A percentile compares a stretch with the other conserved stretches of the same genome.
Conservation (phyloP, 2,888 invertebrate genomes). For the Imbricaverruca yamaguchii region DNA sequence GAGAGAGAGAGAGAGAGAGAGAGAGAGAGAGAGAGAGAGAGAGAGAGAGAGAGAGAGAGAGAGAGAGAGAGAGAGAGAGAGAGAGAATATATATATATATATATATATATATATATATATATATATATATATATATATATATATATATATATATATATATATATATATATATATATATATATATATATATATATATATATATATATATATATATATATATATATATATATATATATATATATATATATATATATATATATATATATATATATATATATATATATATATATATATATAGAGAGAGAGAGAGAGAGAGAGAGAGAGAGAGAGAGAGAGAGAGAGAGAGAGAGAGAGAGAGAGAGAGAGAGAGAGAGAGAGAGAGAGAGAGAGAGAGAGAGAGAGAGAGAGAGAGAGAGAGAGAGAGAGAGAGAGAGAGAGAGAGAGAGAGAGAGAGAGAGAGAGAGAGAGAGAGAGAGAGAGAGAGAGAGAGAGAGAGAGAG, state of each 20-base stretch:
- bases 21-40: slow-evolving; percentile 19
- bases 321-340: slow-evolving; percentile 26
- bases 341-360: slow-evolving; percentile 13
- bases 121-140: too few species aligned
- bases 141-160: too few species aligned
- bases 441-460: slow-evolving; percentile 20
- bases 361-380: slow-evolving; percentile 12
- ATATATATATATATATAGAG: too few species aligned
- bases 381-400: slow-evolving; percentile 23
- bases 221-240: too few species aligned
- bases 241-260: too few species aligned
- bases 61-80: slow-evolving; percentile 27
- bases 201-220: too few species aligned
- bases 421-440: slow-evolving; percentile 13
- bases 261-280: too few species aligned
- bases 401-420: slow-evolving; percentile 8
- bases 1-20: slow-evolving; percentile 9
- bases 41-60: slow-evolving; percentile 11
- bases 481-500: too few species aligned
- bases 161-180: too few species aligned
- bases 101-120: too few species aligned
- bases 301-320: slow-evolving; percentile 16
- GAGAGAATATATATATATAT: too few species aligned
- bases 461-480: background rate
- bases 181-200: too few species aligned